These are phyloP conservation scores for Drosophila subobscura DNA, from an alignment of 1,140 invertebrate genomes.

Conservation along the genomic window DNA sequence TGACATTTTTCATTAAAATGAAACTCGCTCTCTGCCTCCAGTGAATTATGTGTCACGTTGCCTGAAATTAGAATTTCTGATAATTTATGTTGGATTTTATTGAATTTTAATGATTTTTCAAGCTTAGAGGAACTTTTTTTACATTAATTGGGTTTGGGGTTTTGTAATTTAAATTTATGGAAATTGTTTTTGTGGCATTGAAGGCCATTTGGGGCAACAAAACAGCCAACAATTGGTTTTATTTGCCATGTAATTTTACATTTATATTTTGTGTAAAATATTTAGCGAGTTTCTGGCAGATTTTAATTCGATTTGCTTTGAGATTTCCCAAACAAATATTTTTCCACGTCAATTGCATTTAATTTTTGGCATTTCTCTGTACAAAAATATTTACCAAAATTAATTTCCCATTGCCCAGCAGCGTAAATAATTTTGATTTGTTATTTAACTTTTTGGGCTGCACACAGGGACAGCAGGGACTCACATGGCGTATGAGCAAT, in stretches of 20 bases:
- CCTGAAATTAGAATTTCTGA: conserved; percentile 61
- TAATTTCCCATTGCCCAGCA: conserved; percentile 35
- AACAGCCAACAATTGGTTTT: too few species aligned
- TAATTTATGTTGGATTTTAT: conserved; percentile 71
- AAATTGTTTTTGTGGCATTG: neutral
- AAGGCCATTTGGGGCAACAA: neutral
- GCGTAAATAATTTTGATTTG: conserved; percentile 19
- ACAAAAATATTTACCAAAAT: conserved; percentile 42
- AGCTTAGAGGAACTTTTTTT: conserved; percentile 52
- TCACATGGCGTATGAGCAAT: conserved; percentile 60
- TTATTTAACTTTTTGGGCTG: conserved; percentile 26
- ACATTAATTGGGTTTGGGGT: conserved; percentile 47
- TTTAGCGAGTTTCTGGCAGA: neutral
- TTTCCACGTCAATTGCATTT: neutral
- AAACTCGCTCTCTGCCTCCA: conserved; percentile 48
- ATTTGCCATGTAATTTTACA: neutral
- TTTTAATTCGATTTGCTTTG: conserved; percentile 2
- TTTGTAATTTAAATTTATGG: conserved; percentile 23
- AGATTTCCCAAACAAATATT: conserved; percentile 11
- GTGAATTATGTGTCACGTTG: conserved; percentile 70
- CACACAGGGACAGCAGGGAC: conserved; percentile 2
- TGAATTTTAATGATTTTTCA: conserved; percentile 75
- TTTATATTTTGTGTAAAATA: neutral
- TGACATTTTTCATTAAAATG: conserved; percentile 57
- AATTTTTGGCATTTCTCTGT: neutral